Evolutionary conservation across 2,797 vertebrate genomes (phyloP).

Genomic region (Astyanax mexicanus): DNA sequence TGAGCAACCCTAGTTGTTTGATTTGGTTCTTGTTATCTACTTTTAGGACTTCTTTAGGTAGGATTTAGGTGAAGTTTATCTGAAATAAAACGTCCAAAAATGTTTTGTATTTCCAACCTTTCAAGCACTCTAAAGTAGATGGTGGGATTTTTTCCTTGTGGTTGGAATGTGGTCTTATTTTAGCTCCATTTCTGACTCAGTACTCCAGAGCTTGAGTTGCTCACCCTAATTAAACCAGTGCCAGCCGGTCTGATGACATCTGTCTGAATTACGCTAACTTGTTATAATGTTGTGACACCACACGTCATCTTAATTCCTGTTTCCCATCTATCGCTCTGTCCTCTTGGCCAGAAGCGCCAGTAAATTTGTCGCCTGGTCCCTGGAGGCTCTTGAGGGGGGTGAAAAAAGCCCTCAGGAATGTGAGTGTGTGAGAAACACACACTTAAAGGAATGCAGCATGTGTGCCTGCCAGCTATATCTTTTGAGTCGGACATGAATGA

Average conservation of each 20-base stretch:
- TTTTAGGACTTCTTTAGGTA: too few species aligned
- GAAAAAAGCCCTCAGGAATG: background rate
- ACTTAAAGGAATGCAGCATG: background rate
- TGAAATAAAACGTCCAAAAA: too few species aligned
- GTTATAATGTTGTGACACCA: background rate
- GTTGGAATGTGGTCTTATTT: conserved; percentile 11
- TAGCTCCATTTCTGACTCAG: conserved; percentile 1
- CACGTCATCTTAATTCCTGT: background rate
- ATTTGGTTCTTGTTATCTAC: too few species aligned
- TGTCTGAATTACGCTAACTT: conserved; percentile 9
- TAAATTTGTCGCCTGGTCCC: background rate
- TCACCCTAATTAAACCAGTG: background rate
- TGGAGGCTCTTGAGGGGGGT: background rate
- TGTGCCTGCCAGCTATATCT: background rate
- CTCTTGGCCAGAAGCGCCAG: background rate
- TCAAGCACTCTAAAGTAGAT: background rate
- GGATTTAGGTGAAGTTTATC: too few species aligned
- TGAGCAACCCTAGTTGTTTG: too few species aligned
- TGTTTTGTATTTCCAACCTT: too few species aligned
- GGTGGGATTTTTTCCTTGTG: background rate
- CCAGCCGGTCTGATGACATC: conserved; percentile 2
- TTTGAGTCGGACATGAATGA: background rate
- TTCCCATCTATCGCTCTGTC: too few species aligned
- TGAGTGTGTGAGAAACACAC: background rate
- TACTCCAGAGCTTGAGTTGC: background rate